Conservation (phyloP, 2,888 invertebrate genomes). For the Antheraea assamensis region DNA sequence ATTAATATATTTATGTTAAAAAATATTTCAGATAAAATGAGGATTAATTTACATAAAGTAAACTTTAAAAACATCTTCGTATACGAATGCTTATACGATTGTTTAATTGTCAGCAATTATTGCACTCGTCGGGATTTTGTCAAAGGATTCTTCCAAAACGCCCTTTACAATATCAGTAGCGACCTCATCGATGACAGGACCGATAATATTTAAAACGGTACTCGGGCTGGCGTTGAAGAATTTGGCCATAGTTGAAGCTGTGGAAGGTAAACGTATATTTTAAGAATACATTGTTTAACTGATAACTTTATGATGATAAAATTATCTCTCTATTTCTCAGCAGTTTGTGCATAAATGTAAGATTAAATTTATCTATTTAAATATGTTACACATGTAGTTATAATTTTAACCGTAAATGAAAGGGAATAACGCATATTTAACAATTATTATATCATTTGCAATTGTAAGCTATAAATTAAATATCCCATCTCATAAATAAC, state of each 20-base stretch:
- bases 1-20: too few relatives aligned
- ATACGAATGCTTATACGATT: background rate
- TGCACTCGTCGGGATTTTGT: background rate
- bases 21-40: too few relatives aligned
- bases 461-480: background rate
- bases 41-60: background rate
- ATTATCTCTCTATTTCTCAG: background rate
- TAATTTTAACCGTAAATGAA: too few relatives aligned
- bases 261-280: background rate
- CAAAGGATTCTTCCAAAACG: background rate
- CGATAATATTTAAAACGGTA: background rate
- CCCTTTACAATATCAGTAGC: background rate
- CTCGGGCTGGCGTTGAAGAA: background rate
- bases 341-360: too few relatives aligned
- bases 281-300: background rate
- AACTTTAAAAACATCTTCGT: background rate
- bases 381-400: too few relatives aligned
- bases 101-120: background rate
- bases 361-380: too few relatives aligned
- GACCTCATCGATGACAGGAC: background rate
- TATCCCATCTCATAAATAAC: background rate
- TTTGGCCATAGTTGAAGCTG: background rate
- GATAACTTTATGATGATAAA: background rate
- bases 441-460: background rate
- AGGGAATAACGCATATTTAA: too few relatives aligned